Evolutionary conservation across 2,797 vertebrate genomes (phyloP).

Genomic region (Serranus cabrilla): DNA sequence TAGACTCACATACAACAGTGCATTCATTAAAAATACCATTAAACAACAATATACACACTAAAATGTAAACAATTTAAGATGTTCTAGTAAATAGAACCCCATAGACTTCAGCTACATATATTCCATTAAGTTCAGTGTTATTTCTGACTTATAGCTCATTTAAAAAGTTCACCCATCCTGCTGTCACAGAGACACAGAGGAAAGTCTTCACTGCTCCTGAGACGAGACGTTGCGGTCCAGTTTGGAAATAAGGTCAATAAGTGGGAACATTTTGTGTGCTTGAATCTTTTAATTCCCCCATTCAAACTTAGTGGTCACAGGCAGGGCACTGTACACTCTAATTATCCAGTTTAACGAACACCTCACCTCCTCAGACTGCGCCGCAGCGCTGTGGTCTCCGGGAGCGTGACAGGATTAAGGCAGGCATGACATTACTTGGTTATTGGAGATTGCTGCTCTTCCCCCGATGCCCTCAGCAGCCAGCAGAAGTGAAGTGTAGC

Average conservation of each 20-base stretch:
- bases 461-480: slow-evolving; percentile 22
- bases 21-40: no score
- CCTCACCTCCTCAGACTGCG: slow-evolving; percentile 27
- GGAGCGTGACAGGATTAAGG: slow-evolving; percentile 47
- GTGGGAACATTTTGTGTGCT: slow-evolving; percentile 16
- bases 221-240: background rate
- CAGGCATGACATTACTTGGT: slow-evolving; percentile 50
- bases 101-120: no score
- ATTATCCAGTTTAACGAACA: slow-evolving; percentile 50
- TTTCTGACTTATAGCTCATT: background rate
- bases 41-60: no score
- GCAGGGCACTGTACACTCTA: slow-evolving; percentile 11
- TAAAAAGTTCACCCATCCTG: background rate
- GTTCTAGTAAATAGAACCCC: no score
- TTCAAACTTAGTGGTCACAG: slow-evolving; percentile 10
- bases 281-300: slow-evolving; percentile 35
- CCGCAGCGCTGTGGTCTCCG: slow-evolving; percentile 35
- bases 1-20: no score
- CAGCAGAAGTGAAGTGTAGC: slow-evolving; percentile 9
- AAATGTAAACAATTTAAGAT: no score
- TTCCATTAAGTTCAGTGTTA: background rate
- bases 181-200: background rate
- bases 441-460: slow-evolving; percentile 38
- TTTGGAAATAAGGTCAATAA: slow-evolving; percentile 20
- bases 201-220: background rate